These are phyloP conservation scores for Periparus ater DNA, from an alignment of 2,797 vertebrate species.

Conservation along the genomic window DNA sequence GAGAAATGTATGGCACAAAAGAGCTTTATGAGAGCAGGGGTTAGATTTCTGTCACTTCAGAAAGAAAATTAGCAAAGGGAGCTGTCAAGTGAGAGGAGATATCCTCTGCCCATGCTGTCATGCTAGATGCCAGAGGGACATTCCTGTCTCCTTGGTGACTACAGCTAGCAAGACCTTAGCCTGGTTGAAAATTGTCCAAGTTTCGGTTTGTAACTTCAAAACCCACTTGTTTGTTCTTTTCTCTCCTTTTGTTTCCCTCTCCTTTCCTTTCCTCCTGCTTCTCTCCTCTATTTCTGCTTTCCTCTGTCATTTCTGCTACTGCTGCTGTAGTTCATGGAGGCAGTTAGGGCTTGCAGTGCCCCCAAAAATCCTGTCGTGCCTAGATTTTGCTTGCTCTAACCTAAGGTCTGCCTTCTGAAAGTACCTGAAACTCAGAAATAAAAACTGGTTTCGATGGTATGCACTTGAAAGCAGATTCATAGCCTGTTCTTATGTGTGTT, in stretches of 20 bases:
- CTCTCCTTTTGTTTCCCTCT: neutral
- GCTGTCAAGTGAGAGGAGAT: conserved; percentile 59
- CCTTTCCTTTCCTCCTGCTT: neutral
- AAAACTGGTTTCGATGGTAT: neutral
- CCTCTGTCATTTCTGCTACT: neutral
- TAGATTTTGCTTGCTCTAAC: neutral
- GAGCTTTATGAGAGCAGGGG: neutral
- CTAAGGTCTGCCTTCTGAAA: neutral
- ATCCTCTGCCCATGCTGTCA: conserved; percentile 36
- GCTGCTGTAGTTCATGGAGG: neutral
- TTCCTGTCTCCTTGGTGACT: conserved; percentile 45
- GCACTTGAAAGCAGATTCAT: neutral
- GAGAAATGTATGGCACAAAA: neutral
- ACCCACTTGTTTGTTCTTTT: accelerated
- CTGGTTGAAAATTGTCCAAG: neutral
- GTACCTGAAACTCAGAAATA: neutral
- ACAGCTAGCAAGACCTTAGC: conserved; percentile 25
- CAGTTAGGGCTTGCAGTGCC: neutral
- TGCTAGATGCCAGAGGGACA: conserved; percentile 43
- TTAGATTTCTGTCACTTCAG: conserved; percentile 49
- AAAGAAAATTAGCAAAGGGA: conserved; percentile 54
- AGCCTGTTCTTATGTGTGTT: neutral
- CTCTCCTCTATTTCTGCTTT: neutral
- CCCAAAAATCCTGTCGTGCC: neutral
- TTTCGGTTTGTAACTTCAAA: conserved; percentile 12